These are phyloP conservation scores for Thamnophis elegans DNA, from an alignment of 2,797 vertebrate species.

Conservation along the genomic window DNA sequence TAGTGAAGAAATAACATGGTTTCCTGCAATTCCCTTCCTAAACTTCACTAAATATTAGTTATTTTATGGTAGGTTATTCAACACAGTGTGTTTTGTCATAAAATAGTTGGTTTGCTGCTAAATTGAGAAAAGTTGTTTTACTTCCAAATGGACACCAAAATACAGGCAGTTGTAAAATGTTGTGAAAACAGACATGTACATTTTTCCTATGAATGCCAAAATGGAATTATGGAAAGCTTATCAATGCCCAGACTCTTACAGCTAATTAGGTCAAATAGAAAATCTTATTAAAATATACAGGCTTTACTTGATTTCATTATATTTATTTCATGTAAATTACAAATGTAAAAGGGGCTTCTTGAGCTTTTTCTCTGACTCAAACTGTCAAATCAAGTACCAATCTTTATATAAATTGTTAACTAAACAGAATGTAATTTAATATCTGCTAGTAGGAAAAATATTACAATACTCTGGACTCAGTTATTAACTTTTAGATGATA, in stretches of 20 bases:
- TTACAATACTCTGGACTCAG: neutral
- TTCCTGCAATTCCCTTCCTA: neutral
- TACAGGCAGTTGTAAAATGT: neutral
- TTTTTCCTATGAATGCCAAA: constrained; percentile 20
- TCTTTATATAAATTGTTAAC: constrained; percentile 18
- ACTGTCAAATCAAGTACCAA: constrained; percentile 24
- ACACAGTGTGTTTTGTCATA: neutral
- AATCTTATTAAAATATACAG: constrained; percentile 2
- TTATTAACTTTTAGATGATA: neutral
- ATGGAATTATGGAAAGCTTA: constrained; percentile 35
- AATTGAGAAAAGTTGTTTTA: neutral
- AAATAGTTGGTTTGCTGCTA: neutral
- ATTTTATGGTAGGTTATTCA: neutral
- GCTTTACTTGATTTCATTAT: constrained; percentile 26
- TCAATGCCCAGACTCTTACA: constrained; percentile 6
- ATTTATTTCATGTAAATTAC: constrained; percentile 23
- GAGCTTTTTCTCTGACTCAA: neutral
- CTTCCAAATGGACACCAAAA: neutral
- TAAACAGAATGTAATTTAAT: constrained; percentile 26
- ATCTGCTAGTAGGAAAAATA: neutral
- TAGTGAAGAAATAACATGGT: too few relatives aligned
- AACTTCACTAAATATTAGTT: neutral
- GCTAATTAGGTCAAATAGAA: constrained; percentile 39
- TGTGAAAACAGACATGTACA: neutral
- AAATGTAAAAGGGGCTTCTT: constrained; percentile 2